These are phyloP conservation scores for Rhincodon typus DNA, from an alignment of 2,797 vertebrate genomes.

Conservation along the genomic window DNA sequence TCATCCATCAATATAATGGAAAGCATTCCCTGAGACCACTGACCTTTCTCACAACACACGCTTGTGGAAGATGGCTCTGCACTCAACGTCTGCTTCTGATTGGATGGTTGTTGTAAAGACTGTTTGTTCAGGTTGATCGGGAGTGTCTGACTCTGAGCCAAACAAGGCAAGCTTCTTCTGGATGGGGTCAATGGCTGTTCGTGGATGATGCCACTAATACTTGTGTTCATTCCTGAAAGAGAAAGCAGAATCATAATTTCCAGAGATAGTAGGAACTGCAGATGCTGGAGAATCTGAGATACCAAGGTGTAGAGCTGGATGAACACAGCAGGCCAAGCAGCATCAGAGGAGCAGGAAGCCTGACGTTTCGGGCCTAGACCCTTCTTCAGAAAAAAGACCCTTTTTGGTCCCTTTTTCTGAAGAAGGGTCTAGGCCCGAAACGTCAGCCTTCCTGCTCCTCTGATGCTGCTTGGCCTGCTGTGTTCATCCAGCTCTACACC, in stretches of 20 bases:
- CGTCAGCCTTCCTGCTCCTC: too few species aligned
- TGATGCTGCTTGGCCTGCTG: too few species aligned
- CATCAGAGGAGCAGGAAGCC: too few species aligned
- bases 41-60: slow-evolving; percentile 55
- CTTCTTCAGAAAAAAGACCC: too few species aligned
- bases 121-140: slow-evolving; percentile 85
- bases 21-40: slow-evolving; percentile 33
- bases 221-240: slow-evolving; percentile 84
- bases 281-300: too few species aligned
- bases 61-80: slow-evolving; percentile 65
- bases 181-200: slow-evolving; percentile 85
- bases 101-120: slow-evolving; percentile 69
- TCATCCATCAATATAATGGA: slow-evolving; percentile 27
- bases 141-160: slow-evolving; percentile 84
- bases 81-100: slow-evolving; percentile 50
- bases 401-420: too few species aligned
- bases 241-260: slow-evolving; percentile 37
- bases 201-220: slow-evolving; percentile 90
- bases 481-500: too few species aligned
- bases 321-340: too few species aligned
- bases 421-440: too few species aligned
- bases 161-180: slow-evolving; percentile 84
- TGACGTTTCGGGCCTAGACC: too few species aligned
- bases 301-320: too few species aligned
- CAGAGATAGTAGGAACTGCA: background rate